Evolutionary conservation across 1,140 invertebrate species (phyloP), one percentile per base, ranked within the genome.

Genomic region (Cherax quadricarinatus): DNA sequence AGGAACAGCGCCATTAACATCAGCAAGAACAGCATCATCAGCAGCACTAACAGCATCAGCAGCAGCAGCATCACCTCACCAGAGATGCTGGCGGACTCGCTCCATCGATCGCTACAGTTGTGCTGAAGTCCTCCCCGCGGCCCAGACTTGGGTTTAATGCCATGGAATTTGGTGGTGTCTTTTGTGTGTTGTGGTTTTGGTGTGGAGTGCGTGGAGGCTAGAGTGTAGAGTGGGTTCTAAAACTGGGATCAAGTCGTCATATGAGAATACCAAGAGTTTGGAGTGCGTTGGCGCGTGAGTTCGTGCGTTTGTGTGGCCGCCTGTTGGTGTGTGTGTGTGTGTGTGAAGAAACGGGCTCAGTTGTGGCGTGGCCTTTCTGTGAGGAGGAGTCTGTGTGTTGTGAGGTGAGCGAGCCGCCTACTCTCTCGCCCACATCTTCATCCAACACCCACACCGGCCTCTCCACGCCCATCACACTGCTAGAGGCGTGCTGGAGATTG

Each of bases 281-380:
- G 62, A 66, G 62, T 75, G 70, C 21, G 70, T 75, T 75, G 70
- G 70, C 70, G 70, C 70, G 70, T 75, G 70, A 16, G 70, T 75
- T 24, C 70, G 70, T 75, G 70, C 70, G 70, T 75, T 6, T n/a
- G 70, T 75, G 70, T 30, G n/a, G 70, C 24, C 70, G 70, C 70
- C 70, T 75, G 70, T 75, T 75, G 70, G 70, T 70, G 66, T 70
- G 66, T 18, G 30, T 41, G 66, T 18, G 30, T 41, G 30, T 41
- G 30, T 41, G 14, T 70, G 66, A 70, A 30, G 70, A 75, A 24
- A 30, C 70, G n/a, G 70, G 7, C n/a, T 75, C 70, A 75, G 70
- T 75, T 75, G 70, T 75, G 70, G 70, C 70, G 70, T 75, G 70
- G 70, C 24, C 70, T 30, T 75, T 75, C n/a, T 75, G 70, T 3